Percentiles rank a stretch among this genome's conserved stretches.
These are phyloP conservation scores for Bergia puertoricense DNA, from an alignment of 92 coral and sea anemone genomes.

Conservation along the genomic window DNA sequence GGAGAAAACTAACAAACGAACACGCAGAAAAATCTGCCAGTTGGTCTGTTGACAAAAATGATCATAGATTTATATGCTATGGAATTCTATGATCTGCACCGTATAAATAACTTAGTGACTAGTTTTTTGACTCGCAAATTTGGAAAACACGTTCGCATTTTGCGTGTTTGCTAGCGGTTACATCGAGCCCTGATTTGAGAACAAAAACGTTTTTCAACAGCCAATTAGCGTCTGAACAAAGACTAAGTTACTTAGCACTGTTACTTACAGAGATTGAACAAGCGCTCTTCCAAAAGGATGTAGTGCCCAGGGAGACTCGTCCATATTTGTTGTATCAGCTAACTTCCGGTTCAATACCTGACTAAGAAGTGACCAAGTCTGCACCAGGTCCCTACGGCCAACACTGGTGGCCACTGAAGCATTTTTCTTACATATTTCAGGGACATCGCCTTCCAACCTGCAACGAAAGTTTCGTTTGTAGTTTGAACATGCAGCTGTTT, in stretches of 20 bases:
- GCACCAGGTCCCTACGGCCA: slow-evolving; percentile 96
- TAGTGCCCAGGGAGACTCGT: slow-evolving; percentile 95
- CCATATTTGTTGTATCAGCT: slow-evolving; percentile 72
- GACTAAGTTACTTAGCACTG: no score
- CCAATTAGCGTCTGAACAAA: no score
- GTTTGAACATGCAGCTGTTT: background rate
- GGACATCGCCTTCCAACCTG: slow-evolving; percentile 86
- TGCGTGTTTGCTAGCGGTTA: no score
- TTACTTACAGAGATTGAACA: slow-evolving; percentile 85
- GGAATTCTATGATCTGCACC: no score
- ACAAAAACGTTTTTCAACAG: no score
- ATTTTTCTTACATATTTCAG: slow-evolving; percentile 91
- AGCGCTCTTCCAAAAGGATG: slow-evolving; percentile 94
- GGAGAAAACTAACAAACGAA: no score
- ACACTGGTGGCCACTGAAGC: slow-evolving; percentile 83
- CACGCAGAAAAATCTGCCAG: no score
- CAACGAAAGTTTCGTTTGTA: background rate
- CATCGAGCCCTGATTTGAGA: background rate
- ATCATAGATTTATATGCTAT: no score
- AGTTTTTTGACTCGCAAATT: no score
- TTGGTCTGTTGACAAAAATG: no score
- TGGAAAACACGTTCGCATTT: no score
- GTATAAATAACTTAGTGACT: no score
- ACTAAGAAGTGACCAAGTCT: slow-evolving; percentile 93
- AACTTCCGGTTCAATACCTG: slow-evolving; percentile 80